Evolutionary conservation across 1,140 invertebrate genomes (phyloP).

Genomic region (Carcinoscorpius rotundicauda): DNA sequence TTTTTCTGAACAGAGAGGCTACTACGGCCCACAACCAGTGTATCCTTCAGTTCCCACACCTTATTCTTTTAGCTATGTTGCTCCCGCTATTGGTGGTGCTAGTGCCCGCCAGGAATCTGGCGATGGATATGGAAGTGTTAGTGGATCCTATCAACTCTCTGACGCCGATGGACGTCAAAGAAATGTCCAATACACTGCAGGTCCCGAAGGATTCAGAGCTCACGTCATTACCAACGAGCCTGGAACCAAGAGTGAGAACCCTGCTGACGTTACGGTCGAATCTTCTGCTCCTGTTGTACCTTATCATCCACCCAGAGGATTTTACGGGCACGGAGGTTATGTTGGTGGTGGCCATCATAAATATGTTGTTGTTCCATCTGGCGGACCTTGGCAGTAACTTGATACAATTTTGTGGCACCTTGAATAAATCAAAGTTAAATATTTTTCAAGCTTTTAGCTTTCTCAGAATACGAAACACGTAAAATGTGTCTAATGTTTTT

Average conservation of each 20-base stretch:
- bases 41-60: constrained; percentile 7
- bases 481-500: too few relatives aligned
- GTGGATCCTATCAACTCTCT: constrained; percentile 19
- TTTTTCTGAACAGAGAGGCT: too few relatives aligned
- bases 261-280: background rate
- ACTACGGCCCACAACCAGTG: too few relatives aligned
- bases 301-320: too few relatives aligned
- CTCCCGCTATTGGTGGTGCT: constrained; percentile 14
- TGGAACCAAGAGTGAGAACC: background rate
- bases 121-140: constrained; percentile 14
- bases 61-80: constrained; percentile 24
- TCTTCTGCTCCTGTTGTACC: background rate
- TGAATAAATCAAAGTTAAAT: too few relatives aligned
- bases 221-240: background rate
- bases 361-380: too few relatives aligned
- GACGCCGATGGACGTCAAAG: constrained; percentile 22
- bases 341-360: too few relatives aligned
- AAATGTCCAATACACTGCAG: constrained; percentile 27
- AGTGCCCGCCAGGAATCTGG: constrained; percentile 1
- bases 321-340: too few relatives aligned
- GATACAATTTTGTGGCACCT: too few relatives aligned
- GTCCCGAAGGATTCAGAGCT: constrained; percentile 27
- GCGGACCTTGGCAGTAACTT: too few relatives aligned
- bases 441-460: too few relatives aligned
- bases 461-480: too few relatives aligned